Conservation (phyloP, 92 coral and sea anemone species). For the Siderastrea radians region DNA sequence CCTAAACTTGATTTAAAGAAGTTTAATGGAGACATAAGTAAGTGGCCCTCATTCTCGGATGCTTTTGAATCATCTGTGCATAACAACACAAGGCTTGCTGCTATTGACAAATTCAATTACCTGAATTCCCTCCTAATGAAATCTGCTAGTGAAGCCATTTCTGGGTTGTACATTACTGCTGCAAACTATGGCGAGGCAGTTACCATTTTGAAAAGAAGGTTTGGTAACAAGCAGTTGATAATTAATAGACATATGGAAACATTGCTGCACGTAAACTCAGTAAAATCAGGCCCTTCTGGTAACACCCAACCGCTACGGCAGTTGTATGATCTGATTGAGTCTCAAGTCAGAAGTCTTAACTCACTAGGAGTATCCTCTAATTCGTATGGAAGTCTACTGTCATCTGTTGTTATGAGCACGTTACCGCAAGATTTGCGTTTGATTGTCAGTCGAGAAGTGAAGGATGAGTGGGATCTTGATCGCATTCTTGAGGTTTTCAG, state of each 20-base stretch:
- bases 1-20: conserved; percentile 48
- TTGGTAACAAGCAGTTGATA: conserved; percentile 64
- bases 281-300: conserved; percentile 30
- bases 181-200: conserved; percentile 63
- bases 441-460: conserved; percentile 44
- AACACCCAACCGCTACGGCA: no score
- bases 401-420: conserved; percentile 61
- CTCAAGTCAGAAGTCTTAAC: conserved; percentile 60
- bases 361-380: conserved; percentile 48
- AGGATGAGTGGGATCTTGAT: conserved; percentile 66
- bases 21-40: conserved; percentile 48
- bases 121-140: conserved; percentile 52
- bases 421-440: conserved; percentile 50
- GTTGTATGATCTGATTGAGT: no score
- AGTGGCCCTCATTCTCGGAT: conserved; percentile 67
- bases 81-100: conserved; percentile 35
- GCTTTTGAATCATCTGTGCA: conserved; percentile 62
- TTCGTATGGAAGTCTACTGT: conserved; percentile 60
- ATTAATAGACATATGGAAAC: conserved; percentile 69
- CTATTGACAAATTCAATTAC: conserved; percentile 65
- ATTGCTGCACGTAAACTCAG: conserved; percentile 32
- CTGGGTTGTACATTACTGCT: conserved; percentile 56
- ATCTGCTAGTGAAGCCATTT: conserved; percentile 48
- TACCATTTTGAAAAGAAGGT: conserved; percentile 46
- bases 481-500: background rate